Evolutionary conservation across 1,140 invertebrate genomes (phyloP), one percentile per base, ranked within the genome.

Genomic region (Zaprionus taronus): DNA sequence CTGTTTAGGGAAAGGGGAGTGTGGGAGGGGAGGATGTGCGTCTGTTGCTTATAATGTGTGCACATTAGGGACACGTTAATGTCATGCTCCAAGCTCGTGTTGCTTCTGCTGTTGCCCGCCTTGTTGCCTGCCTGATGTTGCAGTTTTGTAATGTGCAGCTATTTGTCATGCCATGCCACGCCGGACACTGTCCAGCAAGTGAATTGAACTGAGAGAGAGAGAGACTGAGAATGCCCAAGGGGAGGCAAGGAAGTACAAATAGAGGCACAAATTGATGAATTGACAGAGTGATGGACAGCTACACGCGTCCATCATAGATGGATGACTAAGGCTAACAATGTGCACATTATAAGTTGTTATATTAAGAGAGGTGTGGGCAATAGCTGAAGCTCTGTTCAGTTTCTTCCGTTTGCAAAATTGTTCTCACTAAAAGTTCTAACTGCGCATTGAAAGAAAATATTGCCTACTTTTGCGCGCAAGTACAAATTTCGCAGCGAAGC

Each of bases 1-100:
- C 31, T 1, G 6, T 26, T 5, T 12, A 31, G n/a, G 41, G 20
- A 9, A 22, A 41, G 20, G 36, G 1, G 36, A 22, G 38, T n/a
- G 14, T 17, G 38, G 17, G 26, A 47, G 49, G 20, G n/a, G n/a
- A n/a, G n/a, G 5, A 15, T 60, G 28, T 34, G 44, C 34, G 24
- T 12, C 15, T 55, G 34, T 22, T 44, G 69, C 70, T 79, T 70
- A 77, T 86, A 86, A 86, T 86, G 79, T 86, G 83, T 72, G 58
- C 80, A 77, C 83, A 86, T 87, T 83, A 83, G 83, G 61, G 58
- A 65, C 77, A 67, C 77, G 81, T 70, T 89, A 77, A 83, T 89
- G 85, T 68, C 70, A 72, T 65, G 47, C 47, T 56, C 47, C 7
- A 47, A 47, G 56, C 44, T 73, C 60, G 11, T 57, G 44, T 57